Conservation (phyloP, 2,113 vertebrate species). For the Hassar affinis region DNA sequence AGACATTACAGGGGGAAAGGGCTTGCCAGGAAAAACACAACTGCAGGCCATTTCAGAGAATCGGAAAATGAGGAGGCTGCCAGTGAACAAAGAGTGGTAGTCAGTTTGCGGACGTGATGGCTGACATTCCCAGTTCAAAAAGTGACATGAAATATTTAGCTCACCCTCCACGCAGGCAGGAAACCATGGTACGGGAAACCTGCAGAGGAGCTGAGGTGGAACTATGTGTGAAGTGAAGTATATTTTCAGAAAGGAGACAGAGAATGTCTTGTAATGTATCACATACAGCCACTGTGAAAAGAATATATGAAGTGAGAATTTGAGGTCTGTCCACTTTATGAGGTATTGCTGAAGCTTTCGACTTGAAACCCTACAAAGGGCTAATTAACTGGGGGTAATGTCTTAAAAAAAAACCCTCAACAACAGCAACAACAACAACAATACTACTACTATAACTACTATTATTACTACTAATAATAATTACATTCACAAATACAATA, state of each 20-base stretch:
- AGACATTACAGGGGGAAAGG: slow-evolving; percentile 54
- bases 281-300: background rate
- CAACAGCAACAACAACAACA: background rate
- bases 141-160: slow-evolving; percentile 20
- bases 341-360: background rate
- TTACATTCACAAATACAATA: background rate
- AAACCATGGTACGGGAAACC: background rate
- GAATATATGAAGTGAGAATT: background rate
- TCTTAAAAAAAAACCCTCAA: too few relatives aligned
- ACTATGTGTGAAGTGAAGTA: slow-evolving; percentile 15
- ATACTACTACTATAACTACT: background rate
- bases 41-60: slow-evolving; percentile 55
- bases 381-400: background rate
- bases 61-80: slow-evolving; percentile 61
- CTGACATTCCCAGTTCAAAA: slow-evolving; percentile 7
- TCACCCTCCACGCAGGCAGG: background rate
- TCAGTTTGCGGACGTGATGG: slow-evolving; percentile 22
- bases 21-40: slow-evolving; percentile 68
- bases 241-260: background rate
- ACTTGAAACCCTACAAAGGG: background rate
- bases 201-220: slow-evolving; percentile 1
- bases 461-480: background rate
- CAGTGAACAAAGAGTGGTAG: slow-evolving; percentile 58
- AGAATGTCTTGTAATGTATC: background rate
- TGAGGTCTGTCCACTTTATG: background rate